Evolutionary conservation across 2,113 vertebrate genomes (phyloP).

Genomic region (Ailurus styani): DNA sequence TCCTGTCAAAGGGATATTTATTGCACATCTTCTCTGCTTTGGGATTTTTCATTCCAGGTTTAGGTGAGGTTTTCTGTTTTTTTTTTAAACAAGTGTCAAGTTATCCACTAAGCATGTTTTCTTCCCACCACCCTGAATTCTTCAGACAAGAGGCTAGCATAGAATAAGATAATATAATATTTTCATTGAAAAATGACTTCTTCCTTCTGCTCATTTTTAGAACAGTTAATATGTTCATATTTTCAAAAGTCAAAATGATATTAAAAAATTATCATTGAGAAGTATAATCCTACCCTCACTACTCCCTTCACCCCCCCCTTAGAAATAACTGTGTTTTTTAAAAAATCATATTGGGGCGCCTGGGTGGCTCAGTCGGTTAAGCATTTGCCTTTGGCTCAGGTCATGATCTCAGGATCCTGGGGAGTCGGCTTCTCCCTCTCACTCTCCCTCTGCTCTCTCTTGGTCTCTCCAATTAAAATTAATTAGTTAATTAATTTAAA

Average conservation of each 20-base stretch:
- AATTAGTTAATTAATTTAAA: not conserved
- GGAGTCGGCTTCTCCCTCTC: not conserved
- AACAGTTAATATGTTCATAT: not conserved
- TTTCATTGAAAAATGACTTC: not conserved
- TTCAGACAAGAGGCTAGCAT: not conserved
- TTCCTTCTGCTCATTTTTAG: not conserved
- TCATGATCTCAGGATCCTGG: not conserved
- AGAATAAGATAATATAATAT: not conserved
- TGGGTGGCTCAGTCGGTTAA: too few species aligned
- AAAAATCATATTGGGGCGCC: not conserved
- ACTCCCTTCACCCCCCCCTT: not conserved
- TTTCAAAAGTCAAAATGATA: not conserved
- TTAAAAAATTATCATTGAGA: not conserved
- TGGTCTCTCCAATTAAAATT: not conserved
- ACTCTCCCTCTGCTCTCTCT: not conserved
- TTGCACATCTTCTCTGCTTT: not conserved
- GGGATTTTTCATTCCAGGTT: not conserved
- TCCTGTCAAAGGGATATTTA: not conserved
- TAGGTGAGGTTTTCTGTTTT: not conserved
- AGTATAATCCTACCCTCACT: not conserved
- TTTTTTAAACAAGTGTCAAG: not conserved
- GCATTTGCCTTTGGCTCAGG: not conserved
- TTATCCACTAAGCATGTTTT: not conserved
- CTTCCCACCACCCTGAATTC: not conserved
- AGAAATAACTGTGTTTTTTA: not conserved